Evolutionary conservation across 2,113 vertebrate genomes (phyloP), one percentile per base, ranked within the genome.

Genomic region (Macroglossus sobrinus): DNA sequence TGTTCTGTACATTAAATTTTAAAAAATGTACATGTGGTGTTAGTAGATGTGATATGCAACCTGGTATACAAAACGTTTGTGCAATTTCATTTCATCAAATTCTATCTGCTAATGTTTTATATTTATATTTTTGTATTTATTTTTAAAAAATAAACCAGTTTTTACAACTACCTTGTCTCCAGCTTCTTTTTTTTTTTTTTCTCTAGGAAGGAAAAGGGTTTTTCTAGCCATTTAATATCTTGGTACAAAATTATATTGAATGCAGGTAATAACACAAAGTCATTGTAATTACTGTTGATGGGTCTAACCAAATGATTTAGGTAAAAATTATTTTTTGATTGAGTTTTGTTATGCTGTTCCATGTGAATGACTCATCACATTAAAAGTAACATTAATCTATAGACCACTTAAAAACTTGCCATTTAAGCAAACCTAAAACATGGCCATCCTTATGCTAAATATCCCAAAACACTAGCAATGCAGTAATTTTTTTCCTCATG

Each of bases 91-190:
- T 99, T 99, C 98, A 99, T 99, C 98, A 98, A 98, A 99, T 98
- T 99, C 98, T 99, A 98, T 98, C 98, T 98, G 98, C 99, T 99
- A 99, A 99, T 99, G 99, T 99, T 99, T 99, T 99, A 99, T 99
- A 99, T 99, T 99, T 99, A 99, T 99, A 99, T 99, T 99, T 99
- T 99, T 99, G 99, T 99, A 99, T 99, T 99, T 99, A 99, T 99
- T 99, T 99, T 99, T 99, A 99, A 99, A 96, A 99, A 99, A 99
- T 99, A 99, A 99, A 99, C 98, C 98, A 97, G 98, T 98, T 99
- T 99, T 99, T 99, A 98, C 98, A 99, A 99, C 98, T 98, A 99
- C 74, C 19, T 93, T 98, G 92, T 91, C 96, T 95, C 19, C 92
- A 98, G 96, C 76, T 91, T 98, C 24, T 69, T 80, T 96, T 84